phyloP scores from a whole-genome alignment of 2,113 vertebrate genomes.

The Plecturocebus donacophilus region DNA sequence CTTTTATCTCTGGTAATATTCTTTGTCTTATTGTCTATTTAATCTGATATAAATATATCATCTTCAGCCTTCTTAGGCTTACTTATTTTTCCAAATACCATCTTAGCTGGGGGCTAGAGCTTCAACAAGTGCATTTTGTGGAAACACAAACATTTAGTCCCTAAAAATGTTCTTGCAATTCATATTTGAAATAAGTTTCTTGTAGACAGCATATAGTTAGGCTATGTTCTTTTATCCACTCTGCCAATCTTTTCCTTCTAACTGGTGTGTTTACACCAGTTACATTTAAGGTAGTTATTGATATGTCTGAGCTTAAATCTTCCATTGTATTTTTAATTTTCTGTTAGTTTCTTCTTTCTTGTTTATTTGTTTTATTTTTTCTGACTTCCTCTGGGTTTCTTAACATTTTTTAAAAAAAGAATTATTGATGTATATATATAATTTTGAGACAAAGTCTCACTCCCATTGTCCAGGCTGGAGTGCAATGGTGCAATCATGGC shows the following conservation, averaged over 20 bases:
- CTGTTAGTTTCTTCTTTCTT: neutral
- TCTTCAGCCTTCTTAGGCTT: neutral
- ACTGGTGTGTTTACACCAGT: neutral
- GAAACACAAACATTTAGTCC: neutral
- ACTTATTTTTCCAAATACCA: neutral
- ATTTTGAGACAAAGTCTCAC: too few species aligned
- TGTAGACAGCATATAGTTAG: neutral
- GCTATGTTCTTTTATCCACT: neutral
- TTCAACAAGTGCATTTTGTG: neutral
- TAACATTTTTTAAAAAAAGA: neutral
- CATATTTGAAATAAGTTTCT: neutral
- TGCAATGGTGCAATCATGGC: too few species aligned
- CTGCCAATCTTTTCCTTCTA: neutral
- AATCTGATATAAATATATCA: neutral
- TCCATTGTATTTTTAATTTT: constrained; percentile 3
- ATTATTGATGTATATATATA: too few species aligned
- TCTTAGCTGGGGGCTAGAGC: neutral
- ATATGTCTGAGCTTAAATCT: neutral
- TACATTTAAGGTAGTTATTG: neutral
- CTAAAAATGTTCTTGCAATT: neutral
- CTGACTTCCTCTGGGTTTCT: neutral
- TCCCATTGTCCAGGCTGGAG: too few species aligned
- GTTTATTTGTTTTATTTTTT: neutral
- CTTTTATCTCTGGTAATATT: neutral
- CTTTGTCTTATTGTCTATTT: neutral